These are phyloP conservation scores for Cepaea hortensis DNA, from an alignment of 2,888 invertebrate genomes.

Conservation along the genomic window DNA sequence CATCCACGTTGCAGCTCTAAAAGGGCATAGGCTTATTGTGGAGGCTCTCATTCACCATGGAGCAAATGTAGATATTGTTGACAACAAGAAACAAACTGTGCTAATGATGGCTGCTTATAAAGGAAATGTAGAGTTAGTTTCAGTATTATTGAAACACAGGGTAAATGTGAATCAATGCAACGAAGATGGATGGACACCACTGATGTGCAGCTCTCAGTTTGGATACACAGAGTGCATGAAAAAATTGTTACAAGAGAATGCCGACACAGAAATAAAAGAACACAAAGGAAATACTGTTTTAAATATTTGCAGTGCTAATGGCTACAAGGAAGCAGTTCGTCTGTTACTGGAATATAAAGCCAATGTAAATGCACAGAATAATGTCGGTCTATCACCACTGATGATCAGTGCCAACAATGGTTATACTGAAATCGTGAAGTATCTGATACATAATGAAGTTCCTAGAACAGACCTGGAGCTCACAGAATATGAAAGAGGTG, in stretches of 20 bases:
- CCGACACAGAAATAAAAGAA: constrained; percentile 19
- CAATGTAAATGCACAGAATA: constrained; percentile 33
- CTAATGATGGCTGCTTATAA: constrained; percentile 37
- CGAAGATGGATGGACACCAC: constrained; percentile 28
- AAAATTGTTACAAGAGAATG: constrained; percentile 25
- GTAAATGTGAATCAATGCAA: constrained; percentile 30
- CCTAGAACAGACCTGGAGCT: constrained; percentile 9
- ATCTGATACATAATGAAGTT: background rate
- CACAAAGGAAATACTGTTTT: constrained; percentile 41
- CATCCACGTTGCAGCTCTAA: constrained; percentile 33
- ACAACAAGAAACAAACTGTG: constrained; percentile 39
- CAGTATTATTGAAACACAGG: constrained; percentile 4
- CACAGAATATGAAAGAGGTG: constrained; percentile 7
- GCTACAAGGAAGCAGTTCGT: constrained; percentile 22
- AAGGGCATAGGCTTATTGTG: constrained; percentile 37
- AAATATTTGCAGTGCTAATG: constrained; percentile 27
- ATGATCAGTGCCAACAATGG: constrained; percentile 32
- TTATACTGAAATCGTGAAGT: constrained; percentile 21
- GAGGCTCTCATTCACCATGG: constrained; percentile 19
- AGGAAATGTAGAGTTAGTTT: constrained; percentile 31
- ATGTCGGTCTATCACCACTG: constrained; percentile 24
- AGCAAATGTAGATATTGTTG: constrained; percentile 33
- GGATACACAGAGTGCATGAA: constrained; percentile 32
- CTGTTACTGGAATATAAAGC: constrained; percentile 29
- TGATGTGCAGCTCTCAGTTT: constrained; percentile 32